These are phyloP conservation scores for Pantherophis alleghaniensis DNA, from an alignment of 2,797 vertebrate species.

Conservation along the genomic window DNA sequence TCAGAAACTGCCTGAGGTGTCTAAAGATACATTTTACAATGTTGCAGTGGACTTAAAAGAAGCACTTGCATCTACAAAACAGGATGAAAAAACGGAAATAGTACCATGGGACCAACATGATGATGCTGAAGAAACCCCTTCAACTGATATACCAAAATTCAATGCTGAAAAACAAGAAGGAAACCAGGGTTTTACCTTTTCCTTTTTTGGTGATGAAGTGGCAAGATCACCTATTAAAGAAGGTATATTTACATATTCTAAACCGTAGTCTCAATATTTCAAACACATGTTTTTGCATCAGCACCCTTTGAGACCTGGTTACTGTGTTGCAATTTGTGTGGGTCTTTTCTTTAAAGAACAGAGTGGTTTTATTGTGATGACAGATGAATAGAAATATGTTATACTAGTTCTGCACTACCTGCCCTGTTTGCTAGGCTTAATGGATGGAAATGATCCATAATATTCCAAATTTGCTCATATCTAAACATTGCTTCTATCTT, in stretches of 20 bases:
- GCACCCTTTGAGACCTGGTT: background rate
- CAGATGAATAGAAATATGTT: background rate
- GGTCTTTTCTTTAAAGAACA: background rate
- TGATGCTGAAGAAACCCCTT: slow-evolving; percentile 37
- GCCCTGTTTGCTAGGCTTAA: background rate
- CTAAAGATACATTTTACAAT: slow-evolving; percentile 83
- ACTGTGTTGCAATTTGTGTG: background rate
- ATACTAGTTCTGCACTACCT: background rate
- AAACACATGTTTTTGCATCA: background rate
- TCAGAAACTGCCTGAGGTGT: slow-evolving; percentile 85
- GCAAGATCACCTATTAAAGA: slow-evolving; percentile 54
- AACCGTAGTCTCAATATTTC: background rate
- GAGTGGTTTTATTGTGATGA: background rate
- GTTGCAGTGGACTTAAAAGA: slow-evolving; percentile 83
- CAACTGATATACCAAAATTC: background rate
- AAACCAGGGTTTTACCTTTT: slow-evolving; percentile 79
- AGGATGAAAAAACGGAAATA: slow-evolving; percentile 33
- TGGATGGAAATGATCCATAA: background rate
- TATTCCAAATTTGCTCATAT: background rate
- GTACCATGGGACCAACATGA: slow-evolving; percentile 64
- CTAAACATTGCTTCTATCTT: too few relatives aligned
- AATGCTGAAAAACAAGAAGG: slow-evolving; percentile 45
- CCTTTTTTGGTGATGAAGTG: slow-evolving; percentile 80
- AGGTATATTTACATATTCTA: slow-evolving; percentile 68
- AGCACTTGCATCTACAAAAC: slow-evolving; percentile 74